Evolutionary conservation across 2,113 vertebrate species (phyloP).

Genomic region (Psammodynastes pulverulentus): DNA sequence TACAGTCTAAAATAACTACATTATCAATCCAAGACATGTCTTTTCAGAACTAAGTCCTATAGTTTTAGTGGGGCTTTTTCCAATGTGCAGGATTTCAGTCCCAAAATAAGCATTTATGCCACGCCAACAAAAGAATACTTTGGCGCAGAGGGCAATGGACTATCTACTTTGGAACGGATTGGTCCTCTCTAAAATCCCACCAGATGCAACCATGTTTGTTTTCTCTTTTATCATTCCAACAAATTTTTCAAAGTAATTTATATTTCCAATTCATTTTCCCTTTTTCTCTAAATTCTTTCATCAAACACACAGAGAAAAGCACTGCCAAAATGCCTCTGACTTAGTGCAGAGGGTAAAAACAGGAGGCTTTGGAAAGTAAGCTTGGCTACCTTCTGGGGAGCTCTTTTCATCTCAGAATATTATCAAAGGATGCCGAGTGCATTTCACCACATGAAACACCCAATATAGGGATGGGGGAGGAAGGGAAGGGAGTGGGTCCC

Average conservation of each 20-base stretch:
- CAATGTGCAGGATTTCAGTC: background rate
- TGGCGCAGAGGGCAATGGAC: background rate
- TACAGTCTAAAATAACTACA: background rate
- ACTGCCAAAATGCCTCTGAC: background rate
- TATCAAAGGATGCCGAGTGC: background rate
- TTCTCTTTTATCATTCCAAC: slow-evolving; percentile 13
- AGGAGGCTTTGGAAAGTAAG: background rate
- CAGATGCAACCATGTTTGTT: background rate
- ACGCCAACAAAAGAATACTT: background rate
- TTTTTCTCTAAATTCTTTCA: background rate
- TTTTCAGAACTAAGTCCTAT: background rate
- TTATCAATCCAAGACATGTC: background rate
- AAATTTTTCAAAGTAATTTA: background rate
- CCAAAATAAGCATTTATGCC: background rate
- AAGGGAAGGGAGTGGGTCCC: background rate
- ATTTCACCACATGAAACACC: background rate
- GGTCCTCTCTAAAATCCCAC: background rate
- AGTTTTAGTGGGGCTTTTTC: background rate
- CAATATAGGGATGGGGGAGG: background rate
- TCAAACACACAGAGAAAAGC: background rate
- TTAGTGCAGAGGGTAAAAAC: background rate
- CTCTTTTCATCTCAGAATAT: slow-evolving; percentile 9
- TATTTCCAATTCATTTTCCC: background rate
- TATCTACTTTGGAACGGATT: background rate
- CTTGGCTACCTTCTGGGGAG: background rate